These are phyloP conservation scores for Andrena haemorrhoa DNA, from an alignment of 2,888 invertebrate species.

Conservation along the genomic window DNA sequence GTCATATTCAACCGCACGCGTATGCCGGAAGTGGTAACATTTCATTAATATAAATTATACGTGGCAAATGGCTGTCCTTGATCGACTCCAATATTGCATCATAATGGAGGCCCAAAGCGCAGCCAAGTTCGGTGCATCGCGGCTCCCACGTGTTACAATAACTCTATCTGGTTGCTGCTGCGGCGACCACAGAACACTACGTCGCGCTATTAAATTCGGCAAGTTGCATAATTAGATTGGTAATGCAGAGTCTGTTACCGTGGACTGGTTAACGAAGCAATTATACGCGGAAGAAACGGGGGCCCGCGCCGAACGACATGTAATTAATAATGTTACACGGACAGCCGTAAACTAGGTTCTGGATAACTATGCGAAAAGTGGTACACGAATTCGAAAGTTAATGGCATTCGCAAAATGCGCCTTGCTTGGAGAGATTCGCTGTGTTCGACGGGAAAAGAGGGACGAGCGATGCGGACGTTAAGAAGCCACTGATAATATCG, in stretches of 20 bases:
- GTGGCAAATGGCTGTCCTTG: background rate
- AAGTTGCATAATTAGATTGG: constrained; percentile 39
- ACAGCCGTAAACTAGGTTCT: background rate
- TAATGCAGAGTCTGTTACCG: constrained; percentile 21
- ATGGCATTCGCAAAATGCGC: background rate
- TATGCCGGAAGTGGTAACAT: constrained; percentile 3
- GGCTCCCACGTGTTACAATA: constrained; percentile 29
- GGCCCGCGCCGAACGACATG: background rate
- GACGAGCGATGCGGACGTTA: constrained; percentile 4
- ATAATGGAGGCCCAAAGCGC: constrained; percentile 32
- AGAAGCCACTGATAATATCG: constrained; percentile 1
- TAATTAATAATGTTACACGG: constrained; percentile 4
- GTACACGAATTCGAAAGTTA: background rate
- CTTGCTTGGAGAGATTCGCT: background rate
- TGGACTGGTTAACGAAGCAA: constrained; percentile 46
- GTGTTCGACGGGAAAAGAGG: background rate
- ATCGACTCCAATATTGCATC: constrained; percentile 9
- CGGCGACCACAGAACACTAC: constrained; percentile 21
- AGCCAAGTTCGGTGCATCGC: constrained; percentile 2
- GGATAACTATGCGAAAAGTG: background rate
- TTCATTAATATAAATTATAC: constrained; percentile 37
- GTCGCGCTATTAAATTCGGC: constrained; percentile 38
- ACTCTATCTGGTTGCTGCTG: constrained; percentile 23
- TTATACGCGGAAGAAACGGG: constrained; percentile 16
- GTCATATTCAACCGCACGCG: background rate